A percentile compares a stretch with the other conserved stretches of the same genome.
Conservation (phyloP, 1,140 invertebrate genomes). For the Adoxophyes honmai region DNA sequence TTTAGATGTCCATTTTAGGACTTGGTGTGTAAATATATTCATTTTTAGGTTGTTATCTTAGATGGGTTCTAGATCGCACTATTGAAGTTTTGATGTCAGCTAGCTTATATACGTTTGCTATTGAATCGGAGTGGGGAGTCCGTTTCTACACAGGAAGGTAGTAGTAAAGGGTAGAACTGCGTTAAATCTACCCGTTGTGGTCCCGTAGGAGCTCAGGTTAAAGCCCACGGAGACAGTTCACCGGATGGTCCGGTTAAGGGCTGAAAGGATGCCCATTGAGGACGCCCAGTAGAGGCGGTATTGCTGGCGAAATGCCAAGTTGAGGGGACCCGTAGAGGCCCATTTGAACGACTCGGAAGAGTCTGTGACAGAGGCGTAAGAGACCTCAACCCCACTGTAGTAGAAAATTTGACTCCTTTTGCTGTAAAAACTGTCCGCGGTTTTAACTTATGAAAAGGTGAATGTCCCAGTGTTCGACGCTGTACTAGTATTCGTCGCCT, state of each 20-base stretch:
- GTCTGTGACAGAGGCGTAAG: constrained; percentile 11
- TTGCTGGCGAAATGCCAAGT: not conserved
- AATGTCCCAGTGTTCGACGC: no score
- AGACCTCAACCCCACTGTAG: constrained; percentile 11
- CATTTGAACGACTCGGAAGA: constrained; percentile 6
- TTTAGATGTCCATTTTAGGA: not conserved
- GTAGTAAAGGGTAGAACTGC: constrained; percentile 2
- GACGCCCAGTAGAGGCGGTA: not conserved
- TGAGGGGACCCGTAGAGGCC: constrained; percentile 1
- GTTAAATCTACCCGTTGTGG: not conserved
- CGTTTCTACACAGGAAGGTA: constrained; percentile 11
- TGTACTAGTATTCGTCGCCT: no score
- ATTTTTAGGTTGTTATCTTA: not conserved
- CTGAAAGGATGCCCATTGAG: not conserved
- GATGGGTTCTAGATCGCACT: constrained; percentile 1
- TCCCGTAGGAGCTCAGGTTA: not conserved
- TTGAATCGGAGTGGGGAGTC: not conserved
- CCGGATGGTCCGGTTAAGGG: constrained; percentile 1
- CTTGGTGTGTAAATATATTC: not conserved
- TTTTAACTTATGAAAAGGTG: no score
- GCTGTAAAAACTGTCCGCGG: no score
- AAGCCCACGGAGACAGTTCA: not conserved
- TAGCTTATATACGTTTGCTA: not conserved
- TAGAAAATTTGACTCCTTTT: constrained; percentile 14
- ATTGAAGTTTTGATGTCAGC: not conserved